A percentile compares a stretch with the other conserved stretches of the same genome.
phyloP scores from a whole-genome alignment of 2,797 vertebrate genomes.

The Coranthus polyacanthus region DNA sequence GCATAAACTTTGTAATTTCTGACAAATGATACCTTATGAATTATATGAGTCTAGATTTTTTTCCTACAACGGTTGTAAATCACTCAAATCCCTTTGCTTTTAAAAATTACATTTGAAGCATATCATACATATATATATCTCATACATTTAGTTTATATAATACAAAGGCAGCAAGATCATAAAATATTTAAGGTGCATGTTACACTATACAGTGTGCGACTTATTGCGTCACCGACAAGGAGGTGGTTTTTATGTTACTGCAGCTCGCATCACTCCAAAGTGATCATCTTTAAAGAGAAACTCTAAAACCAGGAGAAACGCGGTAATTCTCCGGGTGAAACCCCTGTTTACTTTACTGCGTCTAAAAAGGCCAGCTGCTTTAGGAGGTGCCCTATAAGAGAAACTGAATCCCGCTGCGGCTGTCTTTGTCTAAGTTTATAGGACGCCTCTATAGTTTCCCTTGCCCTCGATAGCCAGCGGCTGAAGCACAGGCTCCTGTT shows the following conservation, averaged over 20 bases:
- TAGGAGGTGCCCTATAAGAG: slow-evolving; percentile 44
- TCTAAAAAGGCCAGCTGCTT: slow-evolving; percentile 55
- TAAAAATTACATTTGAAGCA: slow-evolving; percentile 7
- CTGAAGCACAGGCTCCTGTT: slow-evolving; percentile 46
- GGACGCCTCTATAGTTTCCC: slow-evolving; percentile 67
- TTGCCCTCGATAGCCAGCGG: slow-evolving; percentile 46
- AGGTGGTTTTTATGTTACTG: neutral
- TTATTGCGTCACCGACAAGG: neutral
- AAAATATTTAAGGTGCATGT: slow-evolving; percentile 38
- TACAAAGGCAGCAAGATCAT: slow-evolving; percentile 20
- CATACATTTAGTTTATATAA: too few relatives aligned
- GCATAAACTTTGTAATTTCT: slow-evolving; percentile 12
- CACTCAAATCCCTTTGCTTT: too few relatives aligned
- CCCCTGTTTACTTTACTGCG: neutral
- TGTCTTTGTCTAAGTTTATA: slow-evolving; percentile 59
- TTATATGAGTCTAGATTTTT: neutral
- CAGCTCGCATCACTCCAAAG: slow-evolving; percentile 5
- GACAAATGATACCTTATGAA: neutral
- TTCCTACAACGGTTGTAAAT: slow-evolving; percentile 3
- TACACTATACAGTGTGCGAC: neutral
- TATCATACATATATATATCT: too few relatives aligned
- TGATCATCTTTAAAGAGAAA: neutral
- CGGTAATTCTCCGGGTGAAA: slow-evolving; percentile 8
- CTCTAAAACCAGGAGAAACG: neutral
- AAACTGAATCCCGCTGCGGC: slow-evolving; percentile 47